Base-by-base conservation (phyloP, 2,113 vertebrate genomes). In the Etheostoma cragini region DNA sequence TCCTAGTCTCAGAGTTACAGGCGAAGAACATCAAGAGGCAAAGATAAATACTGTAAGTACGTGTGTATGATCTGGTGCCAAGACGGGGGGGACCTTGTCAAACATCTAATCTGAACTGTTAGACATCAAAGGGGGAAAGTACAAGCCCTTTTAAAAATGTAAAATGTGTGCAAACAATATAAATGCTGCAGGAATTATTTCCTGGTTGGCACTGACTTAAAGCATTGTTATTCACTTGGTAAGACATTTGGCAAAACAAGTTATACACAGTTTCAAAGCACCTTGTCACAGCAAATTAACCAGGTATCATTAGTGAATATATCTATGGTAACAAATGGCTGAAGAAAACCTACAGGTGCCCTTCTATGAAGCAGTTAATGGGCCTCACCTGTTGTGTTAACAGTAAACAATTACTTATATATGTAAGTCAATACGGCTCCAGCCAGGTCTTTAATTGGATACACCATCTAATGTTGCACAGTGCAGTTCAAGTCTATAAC, bases 391-490 rank as follows among this genome's bases (percentile, higher is more conserved):
- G 91, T 87, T 86, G 87, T 81, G 86, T 86, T 87, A 88, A 89
- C 77, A 90, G 91, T 89, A 92, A 90, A 87, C 77, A 91, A 90
- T 93, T 87, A 91, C 83, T 90, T 85, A 89, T 83, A 78, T 71
- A 84, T 67, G 91, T 56, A 90, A 93, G 89, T 88, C 75, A 89
- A 92, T 88, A 76, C 85, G 72, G 75, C 83, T 92, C 90, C 78
- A 92, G 86, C 84, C 71, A 57, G 87, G 77, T 72, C 72, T 81
- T 87, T 80, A 89, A 91, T 88, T 88, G 77, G 88, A 93, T 85
- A 87, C 82, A 84, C 54, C 57, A 6, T 87, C 91, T 94, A 84
- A 86, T 68, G 84, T 95, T 94, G 89, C 93, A 83, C 60, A 60
- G 72, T 70, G 68, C 72, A 84, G 78, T 78, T 87, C 56, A 74